Evolutionary conservation across 1,140 invertebrate genomes (phyloP).

Genomic region (Paralvinella palmiformis): DNA sequence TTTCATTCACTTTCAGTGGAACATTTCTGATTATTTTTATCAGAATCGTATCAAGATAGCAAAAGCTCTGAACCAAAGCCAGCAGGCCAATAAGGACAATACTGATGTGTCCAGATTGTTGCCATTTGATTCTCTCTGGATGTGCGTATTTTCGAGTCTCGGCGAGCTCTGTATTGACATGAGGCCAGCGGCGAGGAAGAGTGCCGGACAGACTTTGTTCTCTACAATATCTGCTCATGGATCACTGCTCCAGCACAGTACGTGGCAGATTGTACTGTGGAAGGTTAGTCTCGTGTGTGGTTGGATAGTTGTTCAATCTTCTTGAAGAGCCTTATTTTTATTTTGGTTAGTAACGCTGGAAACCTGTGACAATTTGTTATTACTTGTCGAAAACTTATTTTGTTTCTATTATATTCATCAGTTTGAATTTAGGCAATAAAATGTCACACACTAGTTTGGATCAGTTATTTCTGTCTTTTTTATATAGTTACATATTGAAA

Average conservation of each 20-base stretch:
- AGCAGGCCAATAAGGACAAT: not conserved
- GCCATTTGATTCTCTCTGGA: constrained; percentile 89
- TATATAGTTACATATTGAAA: too few species aligned
- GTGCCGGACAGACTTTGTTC: constrained; percentile 96
- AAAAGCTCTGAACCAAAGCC: not conserved
- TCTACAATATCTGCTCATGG: constrained; percentile 96
- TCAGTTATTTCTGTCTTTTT: too few species aligned
- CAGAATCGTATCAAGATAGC: constrained; percentile 84
- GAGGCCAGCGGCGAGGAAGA: constrained; percentile 91
- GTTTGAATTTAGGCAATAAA: too few species aligned
- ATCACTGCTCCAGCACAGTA: constrained; percentile 68
- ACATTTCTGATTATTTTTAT: constrained; percentile 93
- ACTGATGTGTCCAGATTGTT: constrained; percentile 49
- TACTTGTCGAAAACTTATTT: too few species aligned
- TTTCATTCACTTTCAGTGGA: constrained; percentile 71
- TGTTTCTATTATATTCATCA: too few species aligned
- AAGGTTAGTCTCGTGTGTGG: constrained; percentile 40
- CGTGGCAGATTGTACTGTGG: constrained; percentile 67
- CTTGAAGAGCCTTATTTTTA: not conserved
- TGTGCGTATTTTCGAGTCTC: constrained; percentile 84
- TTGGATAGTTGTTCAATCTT: not conserved
- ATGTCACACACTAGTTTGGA: too few species aligned
- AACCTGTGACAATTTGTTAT: too few species aligned
- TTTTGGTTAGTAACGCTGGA: too few species aligned
- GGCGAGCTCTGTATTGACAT: constrained; percentile 91